These are phyloP conservation scores for Porites cylindrica DNA, from an alignment of 92 coral and sea anemone species.

Conservation along the genomic window DNA sequence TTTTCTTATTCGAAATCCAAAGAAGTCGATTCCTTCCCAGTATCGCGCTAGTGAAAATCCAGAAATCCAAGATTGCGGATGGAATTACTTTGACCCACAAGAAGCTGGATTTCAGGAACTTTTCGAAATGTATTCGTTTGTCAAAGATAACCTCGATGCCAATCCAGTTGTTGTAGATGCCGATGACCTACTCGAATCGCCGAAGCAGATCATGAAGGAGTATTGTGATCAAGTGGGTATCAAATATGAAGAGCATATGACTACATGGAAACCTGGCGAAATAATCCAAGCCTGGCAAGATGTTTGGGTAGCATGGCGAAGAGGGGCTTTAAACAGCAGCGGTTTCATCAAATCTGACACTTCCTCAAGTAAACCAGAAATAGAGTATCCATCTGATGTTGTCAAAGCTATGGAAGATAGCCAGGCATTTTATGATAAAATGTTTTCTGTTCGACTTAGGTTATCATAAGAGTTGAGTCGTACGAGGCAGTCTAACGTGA, in stretches of 20 bases:
- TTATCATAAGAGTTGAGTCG: no score
- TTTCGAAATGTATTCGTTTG: conserved; percentile 66
- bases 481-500: no score
- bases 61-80: conserved; percentile 53
- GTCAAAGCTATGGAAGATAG: conserved; percentile 64
- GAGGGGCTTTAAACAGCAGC: background rate
- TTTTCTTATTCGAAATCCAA: conserved; percentile 75
- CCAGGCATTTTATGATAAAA: conserved; percentile 53
- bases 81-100: conserved; percentile 78
- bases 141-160: conserved; percentile 45
- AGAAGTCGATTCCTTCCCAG: conserved; percentile 66
- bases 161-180: conserved; percentile 74
- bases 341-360: conserved; percentile 1
- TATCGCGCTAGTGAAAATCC: conserved; percentile 63
- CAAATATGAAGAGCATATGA: conserved; percentile 67
- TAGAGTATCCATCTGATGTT: conserved; percentile 54
- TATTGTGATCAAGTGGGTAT: conserved; percentile 70
- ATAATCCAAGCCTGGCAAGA: conserved; percentile 37
- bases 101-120: conserved; percentile 80
- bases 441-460: conserved; percentile 16
- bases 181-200: conserved; percentile 56
- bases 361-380: background rate
- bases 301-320: conserved; percentile 50
- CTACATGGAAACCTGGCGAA: conserved; percentile 69
- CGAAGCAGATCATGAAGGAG: conserved; percentile 55